Conservation (phyloP, 2,113 vertebrate species). For the Neodon shergylaensis region DNA sequence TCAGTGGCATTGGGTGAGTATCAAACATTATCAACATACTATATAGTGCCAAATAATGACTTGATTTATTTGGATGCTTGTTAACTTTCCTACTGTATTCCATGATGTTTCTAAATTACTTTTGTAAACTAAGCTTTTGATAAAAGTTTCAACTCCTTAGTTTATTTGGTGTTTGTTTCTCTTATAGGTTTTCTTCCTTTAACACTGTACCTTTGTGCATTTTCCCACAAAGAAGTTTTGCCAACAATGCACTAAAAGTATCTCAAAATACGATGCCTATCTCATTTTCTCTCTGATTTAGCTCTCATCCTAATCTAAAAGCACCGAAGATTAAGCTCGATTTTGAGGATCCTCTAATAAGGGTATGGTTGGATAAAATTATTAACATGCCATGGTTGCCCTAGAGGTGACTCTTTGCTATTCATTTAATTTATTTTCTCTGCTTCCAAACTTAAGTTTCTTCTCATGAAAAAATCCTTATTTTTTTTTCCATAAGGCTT, state of each 20-base stretch:
- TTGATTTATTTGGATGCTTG: slow-evolving; percentile 17
- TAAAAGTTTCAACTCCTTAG: slow-evolving; percentile 48
- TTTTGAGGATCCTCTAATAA: slow-evolving; percentile 44
- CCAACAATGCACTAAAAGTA: slow-evolving; percentile 28
- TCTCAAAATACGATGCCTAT: slow-evolving; percentile 35
- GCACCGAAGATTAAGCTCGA: slow-evolving; percentile 42
- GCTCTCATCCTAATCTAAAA: slow-evolving; percentile 10
- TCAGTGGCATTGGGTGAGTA: slow-evolving; percentile 77
- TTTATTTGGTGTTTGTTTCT: slow-evolving; percentile 62
- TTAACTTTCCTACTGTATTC: slow-evolving; percentile 42
- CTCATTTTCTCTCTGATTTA: slow-evolving; percentile 61
- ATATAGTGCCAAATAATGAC: slow-evolving; percentile 43
- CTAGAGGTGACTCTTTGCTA: slow-evolving; percentile 24
- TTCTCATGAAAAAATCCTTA: slow-evolving; percentile 45
- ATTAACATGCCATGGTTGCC: background rate
- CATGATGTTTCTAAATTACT: slow-evolving; percentile 32
- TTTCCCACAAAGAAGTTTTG: slow-evolving; percentile 32
- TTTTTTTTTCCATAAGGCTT: slow-evolving; percentile 75
- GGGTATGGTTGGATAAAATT: slow-evolving; percentile 8
- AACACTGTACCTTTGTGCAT: slow-evolving; percentile 11
- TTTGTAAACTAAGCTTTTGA: slow-evolving; percentile 51
- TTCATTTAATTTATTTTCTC: slow-evolving; percentile 44
- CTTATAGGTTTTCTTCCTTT: slow-evolving; percentile 52
- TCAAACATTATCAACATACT: slow-evolving; percentile 60
- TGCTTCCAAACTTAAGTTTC: slow-evolving; percentile 4